Evolutionary conservation across 2,113 vertebrate species (phyloP), one percentile per base, ranked within the genome.

Genomic region (Tor tambroides): DNA sequence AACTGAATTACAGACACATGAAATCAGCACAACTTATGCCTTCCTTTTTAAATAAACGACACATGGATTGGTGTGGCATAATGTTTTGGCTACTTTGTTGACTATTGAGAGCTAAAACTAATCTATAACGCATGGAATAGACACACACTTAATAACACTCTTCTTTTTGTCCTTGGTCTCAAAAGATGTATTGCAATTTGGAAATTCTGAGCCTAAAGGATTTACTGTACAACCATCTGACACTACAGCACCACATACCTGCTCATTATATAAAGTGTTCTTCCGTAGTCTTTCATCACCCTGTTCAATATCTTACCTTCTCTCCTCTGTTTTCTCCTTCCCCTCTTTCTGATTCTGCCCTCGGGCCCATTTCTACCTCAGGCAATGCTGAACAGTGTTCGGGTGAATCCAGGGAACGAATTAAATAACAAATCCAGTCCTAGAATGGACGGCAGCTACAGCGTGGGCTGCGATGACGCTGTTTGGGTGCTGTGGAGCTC

Each of bases 291-390:
- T 65, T 67, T 63, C 12, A 74, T 23, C 38, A 17, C 32, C 69
- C 21, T 80, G 4, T 79, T 78, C 12, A n/a, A 87, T 59, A 32
- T 81, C 92, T 93, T 91, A 94, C 93, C 93, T 94, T 90, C 80
- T 71, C 78, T 41, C 84, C 90, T 82, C 82, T 74, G 82, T 86
- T 86, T 86, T 89, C 89, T 79, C 74, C 84, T 63, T 92, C 89
- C 84, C 88, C 90, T 85, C 88, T 87, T 30, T 85, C 85, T 63
- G 92, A 90, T 67, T 87, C 80, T 41, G 92, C 91, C 91, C 91
- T 87, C 6, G 91, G 93, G 82, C 91, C 89, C 91, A 93, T 91
- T 67, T 89, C 83, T 67, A 83, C 46, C 80, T 88, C 83, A 4
- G 61, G 46, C n/a, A 32, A 0, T 32, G 26, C 14, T 23, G 26